These are phyloP conservation scores for Grapholita molesta DNA, from an alignment of 1,140 invertebrate genomes.

Conservation along the genomic window DNA sequence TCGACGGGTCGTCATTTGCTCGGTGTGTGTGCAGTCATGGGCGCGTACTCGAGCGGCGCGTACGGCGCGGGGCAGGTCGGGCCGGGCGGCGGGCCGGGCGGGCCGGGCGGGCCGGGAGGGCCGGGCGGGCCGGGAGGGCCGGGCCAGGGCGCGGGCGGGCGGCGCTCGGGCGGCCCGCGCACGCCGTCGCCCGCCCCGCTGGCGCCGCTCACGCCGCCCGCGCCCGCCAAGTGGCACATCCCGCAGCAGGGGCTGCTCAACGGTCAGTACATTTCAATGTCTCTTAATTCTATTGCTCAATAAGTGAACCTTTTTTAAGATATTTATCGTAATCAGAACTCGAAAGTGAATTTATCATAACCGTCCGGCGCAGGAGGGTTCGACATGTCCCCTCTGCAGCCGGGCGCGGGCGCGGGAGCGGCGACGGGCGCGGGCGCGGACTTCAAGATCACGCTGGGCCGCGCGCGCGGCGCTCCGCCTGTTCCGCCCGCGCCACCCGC, in stretches of 20 bases:
- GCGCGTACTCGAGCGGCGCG: conserved; percentile 37
- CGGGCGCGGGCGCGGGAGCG: conserved; percentile 11
- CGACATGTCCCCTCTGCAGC: conserved; percentile 7
- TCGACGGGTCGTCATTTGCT: background rate
- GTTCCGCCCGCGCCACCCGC: too few relatives aligned
- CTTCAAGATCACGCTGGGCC: conserved; percentile 73
- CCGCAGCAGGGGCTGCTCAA: conserved; percentile 79
- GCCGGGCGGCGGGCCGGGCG: conserved; percentile 29
- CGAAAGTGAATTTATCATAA: too few relatives aligned
- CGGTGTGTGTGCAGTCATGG: conserved; percentile 39
- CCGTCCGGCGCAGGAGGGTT: conserved; percentile 19
- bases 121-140: conserved; percentile 33
- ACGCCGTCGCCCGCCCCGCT: conserved; percentile 35
- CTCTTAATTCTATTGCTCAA: too few relatives aligned
- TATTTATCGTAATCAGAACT: too few relatives aligned
- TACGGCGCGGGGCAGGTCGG: conserved; percentile 30
- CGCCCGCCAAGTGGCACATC: conserved; percentile 81
- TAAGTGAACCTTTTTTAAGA: too few relatives aligned
- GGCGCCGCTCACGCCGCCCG: conserved; percentile 24
- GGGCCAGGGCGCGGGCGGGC: conserved; percentile 37
- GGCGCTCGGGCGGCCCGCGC: conserved; percentile 30
- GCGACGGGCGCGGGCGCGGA: conserved; percentile 31
- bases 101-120: conserved; percentile 34
- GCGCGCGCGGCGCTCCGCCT: conserved; percentile 57
- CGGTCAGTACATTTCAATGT: too few relatives aligned